Conservation (phyloP, 1,140 invertebrate species). For the Lepidurus couesii region DNA sequence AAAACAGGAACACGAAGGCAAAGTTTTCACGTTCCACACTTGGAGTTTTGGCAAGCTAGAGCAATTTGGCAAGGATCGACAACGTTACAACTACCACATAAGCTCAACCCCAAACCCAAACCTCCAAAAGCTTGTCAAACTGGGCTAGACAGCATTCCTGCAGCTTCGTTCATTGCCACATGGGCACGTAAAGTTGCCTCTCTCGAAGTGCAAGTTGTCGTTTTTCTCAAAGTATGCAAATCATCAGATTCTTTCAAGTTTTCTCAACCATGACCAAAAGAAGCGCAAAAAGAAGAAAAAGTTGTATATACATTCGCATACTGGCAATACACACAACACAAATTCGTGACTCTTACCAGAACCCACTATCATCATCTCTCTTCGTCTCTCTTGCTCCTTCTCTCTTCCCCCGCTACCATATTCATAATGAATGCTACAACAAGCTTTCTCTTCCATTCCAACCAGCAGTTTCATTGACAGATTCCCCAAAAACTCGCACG, state of each 20-base stretch:
- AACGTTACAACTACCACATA: background rate
- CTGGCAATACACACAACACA: background rate
- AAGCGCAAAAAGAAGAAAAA: background rate
- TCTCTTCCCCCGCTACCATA: background rate
- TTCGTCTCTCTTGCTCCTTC: background rate
- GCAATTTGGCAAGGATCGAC: background rate
- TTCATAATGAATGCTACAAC: background rate
- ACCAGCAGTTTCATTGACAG: background rate
- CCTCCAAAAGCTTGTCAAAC: conserved; percentile 6
- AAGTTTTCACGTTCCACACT: conserved; percentile 8
- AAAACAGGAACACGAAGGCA: background rate
- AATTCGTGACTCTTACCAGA: conserved; percentile 2
- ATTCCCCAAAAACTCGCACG: background rate
- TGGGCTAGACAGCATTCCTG: conserved; percentile 13
- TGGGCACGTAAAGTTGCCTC: conserved; percentile 3
- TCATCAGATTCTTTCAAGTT: conserved; percentile 10
- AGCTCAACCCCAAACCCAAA: background rate
- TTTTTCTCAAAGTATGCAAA: conserved; percentile 10
- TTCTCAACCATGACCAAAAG: conserved; percentile 19
- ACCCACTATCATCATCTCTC: background rate
- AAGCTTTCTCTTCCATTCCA: conserved; percentile 3
- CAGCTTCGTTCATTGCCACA: conserved; percentile 12
- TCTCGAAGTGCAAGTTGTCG: conserved; percentile 15
- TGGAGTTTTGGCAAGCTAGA: background rate
- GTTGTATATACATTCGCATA: background rate